These are phyloP conservation scores for Philhelius pedissequus DNA, from an alignment of 2,888 invertebrate species.

Conservation along the genomic window DNA sequence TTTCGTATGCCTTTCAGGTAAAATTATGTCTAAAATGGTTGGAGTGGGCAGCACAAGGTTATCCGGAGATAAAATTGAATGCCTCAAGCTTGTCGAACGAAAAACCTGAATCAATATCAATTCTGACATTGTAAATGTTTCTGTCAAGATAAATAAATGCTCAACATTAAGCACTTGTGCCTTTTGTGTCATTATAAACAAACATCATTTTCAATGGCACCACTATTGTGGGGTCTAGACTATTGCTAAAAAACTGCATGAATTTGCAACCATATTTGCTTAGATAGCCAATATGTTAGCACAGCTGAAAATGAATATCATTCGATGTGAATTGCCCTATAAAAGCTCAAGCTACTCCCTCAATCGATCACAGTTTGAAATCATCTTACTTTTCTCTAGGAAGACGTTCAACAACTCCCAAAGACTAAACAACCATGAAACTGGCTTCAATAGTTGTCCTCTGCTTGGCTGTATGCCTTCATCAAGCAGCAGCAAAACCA, in stretches of 20 bases:
- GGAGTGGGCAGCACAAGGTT: not conserved
- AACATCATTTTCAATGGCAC: not conserved
- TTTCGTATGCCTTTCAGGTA: not conserved
- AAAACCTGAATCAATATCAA: not conserved
- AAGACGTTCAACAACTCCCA: not conserved
- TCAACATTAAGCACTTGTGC: not conserved
- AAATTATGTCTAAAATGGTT: not conserved
- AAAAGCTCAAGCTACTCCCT: not conserved
- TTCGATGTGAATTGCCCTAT: not conserved
- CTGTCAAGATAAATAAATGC: not conserved
- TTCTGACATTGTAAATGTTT: not conserved
- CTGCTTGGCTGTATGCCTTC: constrained; percentile 28
- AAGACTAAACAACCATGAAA: constrained; percentile 34
- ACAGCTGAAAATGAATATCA: not conserved
- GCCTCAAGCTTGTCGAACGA: not conserved
- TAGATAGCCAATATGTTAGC: not conserved
- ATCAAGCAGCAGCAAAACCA: constrained; percentile 11
- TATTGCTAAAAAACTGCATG: not conserved
- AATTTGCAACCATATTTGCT: not conserved
- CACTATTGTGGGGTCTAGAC: not conserved
- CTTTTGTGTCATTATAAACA: not conserved
- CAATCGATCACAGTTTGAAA: constrained; percentile 44
- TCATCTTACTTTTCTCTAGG: constrained; percentile 20
- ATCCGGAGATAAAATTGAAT: not conserved
- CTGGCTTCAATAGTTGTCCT: constrained; percentile 28